Evolutionary conservation across 1,140 invertebrate genomes (phyloP).

Genomic region (Tetragonula clypearis): DNA sequence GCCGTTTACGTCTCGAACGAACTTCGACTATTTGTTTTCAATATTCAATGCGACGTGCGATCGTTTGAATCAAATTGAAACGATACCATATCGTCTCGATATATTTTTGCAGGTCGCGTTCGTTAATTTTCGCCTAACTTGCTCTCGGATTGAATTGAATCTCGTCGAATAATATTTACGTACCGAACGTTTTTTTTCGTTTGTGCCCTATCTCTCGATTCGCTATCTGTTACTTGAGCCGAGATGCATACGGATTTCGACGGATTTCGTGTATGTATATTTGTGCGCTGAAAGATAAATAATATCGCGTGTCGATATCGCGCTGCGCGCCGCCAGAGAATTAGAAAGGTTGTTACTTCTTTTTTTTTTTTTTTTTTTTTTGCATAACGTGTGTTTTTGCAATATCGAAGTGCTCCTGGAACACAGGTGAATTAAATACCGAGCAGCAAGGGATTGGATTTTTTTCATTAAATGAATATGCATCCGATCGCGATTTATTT

Average conservation of each 20-base stretch:
- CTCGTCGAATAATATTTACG: conserved; percentile 20
- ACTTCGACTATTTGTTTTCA: too few relatives aligned
- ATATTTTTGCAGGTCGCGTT: neutral
- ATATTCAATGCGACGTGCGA: too few relatives aligned
- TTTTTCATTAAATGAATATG: neutral
- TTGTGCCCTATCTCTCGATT: neutral
- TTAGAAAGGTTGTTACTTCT: neutral
- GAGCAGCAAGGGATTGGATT: neutral
- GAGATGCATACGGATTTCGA: neutral
- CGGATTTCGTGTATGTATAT: neutral
- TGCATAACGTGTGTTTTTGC: neutral
- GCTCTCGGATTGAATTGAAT: neutral
- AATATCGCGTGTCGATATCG: conserved; percentile 19
- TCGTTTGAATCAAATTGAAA: neutral
- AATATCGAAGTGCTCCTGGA: neutral
- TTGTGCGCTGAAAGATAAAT: conserved; percentile 24
- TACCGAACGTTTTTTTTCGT: neutral
- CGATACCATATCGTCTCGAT: neutral
- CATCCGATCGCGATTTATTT: neutral
- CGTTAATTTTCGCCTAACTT: conserved; percentile 12
- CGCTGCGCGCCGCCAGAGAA: neutral
- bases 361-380: neutral
- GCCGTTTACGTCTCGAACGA: neutral
- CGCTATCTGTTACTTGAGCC: neutral
- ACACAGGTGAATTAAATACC: neutral